Conservation (phyloP, 2,113 vertebrate genomes). For the Colossoma macropomum region DNA sequence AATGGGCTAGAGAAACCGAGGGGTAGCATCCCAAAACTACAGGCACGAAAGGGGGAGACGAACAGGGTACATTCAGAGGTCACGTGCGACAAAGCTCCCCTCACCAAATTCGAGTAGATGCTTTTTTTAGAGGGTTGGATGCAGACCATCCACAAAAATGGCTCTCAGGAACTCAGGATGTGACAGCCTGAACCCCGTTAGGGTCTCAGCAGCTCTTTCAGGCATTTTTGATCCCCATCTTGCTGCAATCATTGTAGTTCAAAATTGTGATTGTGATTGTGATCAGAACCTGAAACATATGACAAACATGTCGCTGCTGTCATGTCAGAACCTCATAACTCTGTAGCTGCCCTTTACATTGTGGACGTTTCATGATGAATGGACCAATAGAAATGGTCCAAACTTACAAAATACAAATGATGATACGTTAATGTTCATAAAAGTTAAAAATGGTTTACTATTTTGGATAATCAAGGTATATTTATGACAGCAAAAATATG, state of each 20-base stretch:
- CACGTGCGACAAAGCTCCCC: conserved; percentile 77
- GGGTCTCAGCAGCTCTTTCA: neutral
- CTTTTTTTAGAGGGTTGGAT: conserved; percentile 27
- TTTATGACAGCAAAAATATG: no score
- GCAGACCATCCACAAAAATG: conserved; percentile 49
- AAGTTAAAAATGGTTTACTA: no score
- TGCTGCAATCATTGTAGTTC: neutral
- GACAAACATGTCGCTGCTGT: no score
- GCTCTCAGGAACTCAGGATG: neutral
- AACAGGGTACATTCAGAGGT: conserved; percentile 64
- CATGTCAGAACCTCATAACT: no score
- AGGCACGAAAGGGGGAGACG: conserved; percentile 51
- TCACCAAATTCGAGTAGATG: conserved; percentile 78
- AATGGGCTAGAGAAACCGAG: conserved; percentile 66
- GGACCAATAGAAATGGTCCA: no score
- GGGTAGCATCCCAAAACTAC: conserved; percentile 65
- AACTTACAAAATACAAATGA: no score
- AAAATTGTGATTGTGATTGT: no score
- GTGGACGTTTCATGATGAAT: no score
- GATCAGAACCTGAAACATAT: no score
- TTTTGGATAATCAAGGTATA: neutral
- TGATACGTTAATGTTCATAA: no score
- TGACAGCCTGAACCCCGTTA: no score
- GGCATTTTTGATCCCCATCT: conserved; percentile 3
- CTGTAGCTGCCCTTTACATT: no score